A percentile compares a stretch with the other conserved stretches of the same genome.
These are phyloP conservation scores for Gnatocerus cornutus DNA, from an alignment of 2,888 invertebrate species.

Conservation along the genomic window DNA sequence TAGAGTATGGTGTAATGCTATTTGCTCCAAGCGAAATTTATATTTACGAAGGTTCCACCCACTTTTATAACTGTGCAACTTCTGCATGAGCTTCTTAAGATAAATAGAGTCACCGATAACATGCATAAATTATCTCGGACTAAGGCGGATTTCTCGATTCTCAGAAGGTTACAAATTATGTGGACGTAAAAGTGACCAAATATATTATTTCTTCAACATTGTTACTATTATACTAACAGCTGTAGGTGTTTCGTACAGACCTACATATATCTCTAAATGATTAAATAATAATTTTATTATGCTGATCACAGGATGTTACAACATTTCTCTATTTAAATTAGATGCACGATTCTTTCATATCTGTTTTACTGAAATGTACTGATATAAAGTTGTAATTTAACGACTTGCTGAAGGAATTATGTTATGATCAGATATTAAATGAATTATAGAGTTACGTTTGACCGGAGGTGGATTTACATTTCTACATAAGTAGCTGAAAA, in stretches of 20 bases:
- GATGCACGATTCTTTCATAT: background rate
- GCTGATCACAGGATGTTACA: slow-evolving; percentile 1
- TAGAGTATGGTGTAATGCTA: background rate
- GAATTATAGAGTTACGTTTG: background rate
- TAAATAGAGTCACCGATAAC: background rate
- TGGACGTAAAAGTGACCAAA: slow-evolving; percentile 1
- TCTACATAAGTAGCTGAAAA: too few species aligned
- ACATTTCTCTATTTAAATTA: background rate
- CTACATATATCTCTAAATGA: background rate
- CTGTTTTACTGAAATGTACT: background rate
- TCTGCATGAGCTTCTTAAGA: slow-evolving; percentile 2
- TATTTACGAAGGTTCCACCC: background rate
- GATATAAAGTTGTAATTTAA: slow-evolving; percentile 1
- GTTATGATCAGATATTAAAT: background rate
- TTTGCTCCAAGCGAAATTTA: background rate
- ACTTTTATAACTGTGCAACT: background rate
- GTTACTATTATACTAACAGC: background rate
- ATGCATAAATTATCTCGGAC: background rate
- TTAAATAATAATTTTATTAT: slow-evolving; percentile 2
- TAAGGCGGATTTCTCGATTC: background rate
- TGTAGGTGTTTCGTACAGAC: background rate
- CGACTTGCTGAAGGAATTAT: background rate
- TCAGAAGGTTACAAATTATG: background rate
- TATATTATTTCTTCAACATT: background rate
- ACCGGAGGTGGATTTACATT: too few species aligned